These are phyloP conservation scores for Cercocebus atys DNA, from an alignment of 2,113 vertebrate species.

Conservation along the genomic window DNA sequence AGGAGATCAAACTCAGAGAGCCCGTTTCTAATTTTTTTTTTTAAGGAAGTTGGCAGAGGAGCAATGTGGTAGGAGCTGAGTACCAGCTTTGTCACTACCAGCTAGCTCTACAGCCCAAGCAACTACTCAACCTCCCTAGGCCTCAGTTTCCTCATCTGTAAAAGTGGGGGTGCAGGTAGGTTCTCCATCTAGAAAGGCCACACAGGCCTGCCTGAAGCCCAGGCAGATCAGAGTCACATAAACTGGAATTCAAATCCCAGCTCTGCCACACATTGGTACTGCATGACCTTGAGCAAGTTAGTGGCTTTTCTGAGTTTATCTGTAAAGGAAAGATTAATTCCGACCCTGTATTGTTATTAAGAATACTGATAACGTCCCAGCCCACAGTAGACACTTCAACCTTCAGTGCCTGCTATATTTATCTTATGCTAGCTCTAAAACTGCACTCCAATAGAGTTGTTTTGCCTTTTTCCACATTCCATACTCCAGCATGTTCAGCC, in stretches of 20 bases:
- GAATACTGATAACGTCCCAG: background rate
- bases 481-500: background rate
- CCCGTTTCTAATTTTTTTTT: background rate
- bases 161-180: background rate
- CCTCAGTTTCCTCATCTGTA: background rate
- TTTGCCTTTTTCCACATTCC: background rate
- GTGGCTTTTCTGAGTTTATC: constrained; percentile 43
- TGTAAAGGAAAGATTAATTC: constrained; percentile 10
- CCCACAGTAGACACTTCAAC: background rate
- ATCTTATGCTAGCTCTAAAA: constrained; percentile 18
- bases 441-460: background rate
- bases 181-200: background rate
- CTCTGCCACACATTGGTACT: background rate
- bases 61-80: background rate
- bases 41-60: constrained; percentile 8
- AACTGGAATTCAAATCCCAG: background rate
- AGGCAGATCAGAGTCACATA: background rate
- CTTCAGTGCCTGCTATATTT: background rate
- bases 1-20: constrained; percentile 45
- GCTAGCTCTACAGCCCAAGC: background rate
- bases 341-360: background rate
- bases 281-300: background rate
- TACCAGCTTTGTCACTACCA: background rate
- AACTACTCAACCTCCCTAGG: background rate
- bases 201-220: background rate